Conservation (phyloP, 2,797 vertebrate species). For the Gambusia yucatana region DNA sequence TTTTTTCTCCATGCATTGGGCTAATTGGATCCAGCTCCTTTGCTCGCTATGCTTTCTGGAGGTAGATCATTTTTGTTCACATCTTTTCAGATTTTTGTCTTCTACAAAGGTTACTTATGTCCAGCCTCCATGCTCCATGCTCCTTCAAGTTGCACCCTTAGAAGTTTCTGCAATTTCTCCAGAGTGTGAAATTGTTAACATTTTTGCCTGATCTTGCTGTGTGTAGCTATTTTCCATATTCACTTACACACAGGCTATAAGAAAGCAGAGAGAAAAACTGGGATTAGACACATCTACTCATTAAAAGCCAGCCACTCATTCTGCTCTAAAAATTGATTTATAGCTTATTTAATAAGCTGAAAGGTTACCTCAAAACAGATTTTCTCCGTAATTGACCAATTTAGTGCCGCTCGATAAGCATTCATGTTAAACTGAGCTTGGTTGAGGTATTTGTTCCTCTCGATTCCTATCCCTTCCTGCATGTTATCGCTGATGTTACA, state of each 20-base stretch:
- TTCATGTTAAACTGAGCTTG: constrained; percentile 69
- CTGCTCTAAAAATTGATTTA: constrained; percentile 76
- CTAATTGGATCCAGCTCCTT: constrained; percentile 72
- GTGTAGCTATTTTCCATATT: constrained; percentile 2
- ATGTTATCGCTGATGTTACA: constrained; percentile 50
- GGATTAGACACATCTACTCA: constrained; percentile 58
- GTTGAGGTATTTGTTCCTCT: constrained; percentile 60
- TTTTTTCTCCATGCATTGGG: constrained; percentile 60
- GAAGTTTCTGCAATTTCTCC: constrained; percentile 28
- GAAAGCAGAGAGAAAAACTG: constrained; percentile 32
- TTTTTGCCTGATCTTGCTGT: not conserved
- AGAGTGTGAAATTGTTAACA: constrained; percentile 6
- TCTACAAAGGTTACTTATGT: constrained; percentile 42
- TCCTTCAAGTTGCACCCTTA: constrained; percentile 20
- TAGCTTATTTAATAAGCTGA: constrained; percentile 78
- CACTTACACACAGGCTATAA: constrained; percentile 6
- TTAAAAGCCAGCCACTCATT: constrained; percentile 66
- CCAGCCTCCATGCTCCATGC: constrained; percentile 18
- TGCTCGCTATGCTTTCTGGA: constrained; percentile 43
- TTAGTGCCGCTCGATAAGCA: constrained; percentile 72
- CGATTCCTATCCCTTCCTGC: constrained; percentile 29
- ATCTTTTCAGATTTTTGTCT: constrained; percentile 22
- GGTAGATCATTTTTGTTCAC: constrained; percentile 56
- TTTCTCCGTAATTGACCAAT: constrained; percentile 79
- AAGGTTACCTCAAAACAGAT: constrained; percentile 80